phyloP scores from a whole-genome alignment of 2,888 invertebrate species.

The Andrena bicolor region DNA sequence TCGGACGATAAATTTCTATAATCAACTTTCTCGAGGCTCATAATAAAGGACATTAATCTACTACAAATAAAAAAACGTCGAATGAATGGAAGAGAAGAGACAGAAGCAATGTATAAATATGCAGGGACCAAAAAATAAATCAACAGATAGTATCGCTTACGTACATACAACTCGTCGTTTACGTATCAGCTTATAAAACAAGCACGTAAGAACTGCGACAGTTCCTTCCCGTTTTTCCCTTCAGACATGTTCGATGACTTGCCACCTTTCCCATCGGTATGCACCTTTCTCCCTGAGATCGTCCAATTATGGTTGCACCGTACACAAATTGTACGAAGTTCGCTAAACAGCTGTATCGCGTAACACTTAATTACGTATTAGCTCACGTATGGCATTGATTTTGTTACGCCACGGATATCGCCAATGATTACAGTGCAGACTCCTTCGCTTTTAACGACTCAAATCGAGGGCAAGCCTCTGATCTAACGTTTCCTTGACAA shows the following conservation, averaged over 20 bases:
- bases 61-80: no score
- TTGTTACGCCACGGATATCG: slow-evolving; percentile 2
- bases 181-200: not conserved
- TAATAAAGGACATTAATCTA: no score
- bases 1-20: no score
- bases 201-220: no score
- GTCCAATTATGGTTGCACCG: not conserved
- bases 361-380: slow-evolving; percentile 17
- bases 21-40: no score
- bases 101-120: no score
- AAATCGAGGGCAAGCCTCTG: not conserved
- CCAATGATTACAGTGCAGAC: not conserved
- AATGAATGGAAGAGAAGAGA: no score
- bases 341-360: slow-evolving; percentile 10
- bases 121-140: no score
- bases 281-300: slow-evolving; percentile 28
- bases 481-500: not conserved
- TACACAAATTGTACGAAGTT: slow-evolving; percentile 7
- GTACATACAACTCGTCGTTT: not conserved
- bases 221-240: not conserved
- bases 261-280: not conserved
- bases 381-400: slow-evolving; percentile 26
- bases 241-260: not conserved
- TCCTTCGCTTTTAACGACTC: not conserved
- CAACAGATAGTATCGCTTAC: no score